A percentile compares a stretch with the other conserved stretches of the same genome.
Conservation (phyloP, 2,888 invertebrate species). For the Philopedon plagiatum region DNA sequence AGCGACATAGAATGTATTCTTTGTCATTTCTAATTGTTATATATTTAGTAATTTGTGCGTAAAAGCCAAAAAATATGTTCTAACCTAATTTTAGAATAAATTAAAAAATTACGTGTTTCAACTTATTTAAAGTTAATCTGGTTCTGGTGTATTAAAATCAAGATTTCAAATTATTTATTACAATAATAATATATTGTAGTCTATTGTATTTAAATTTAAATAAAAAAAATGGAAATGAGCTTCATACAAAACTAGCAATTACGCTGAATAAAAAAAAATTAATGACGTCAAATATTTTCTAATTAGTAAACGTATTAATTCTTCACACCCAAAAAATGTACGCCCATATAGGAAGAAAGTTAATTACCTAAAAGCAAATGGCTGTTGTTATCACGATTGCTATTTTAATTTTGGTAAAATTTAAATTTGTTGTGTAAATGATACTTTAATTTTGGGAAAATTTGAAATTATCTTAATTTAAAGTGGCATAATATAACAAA, state of each 20-base stretch:
- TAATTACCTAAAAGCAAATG: background rate
- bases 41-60: no score
- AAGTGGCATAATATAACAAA: no score
- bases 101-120: no score
- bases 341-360: background rate
- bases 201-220: background rate
- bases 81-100: no score
- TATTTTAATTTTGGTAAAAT: background rate
- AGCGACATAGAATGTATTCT: no score
- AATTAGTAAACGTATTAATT: conserved; percentile 2
- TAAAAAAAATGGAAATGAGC: background rate
- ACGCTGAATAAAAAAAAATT: background rate
- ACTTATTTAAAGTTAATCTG: background rate
- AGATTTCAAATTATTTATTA: background rate
- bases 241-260: background rate
- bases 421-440: background rate
- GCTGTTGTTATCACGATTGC: background rate
- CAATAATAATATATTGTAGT: background rate
- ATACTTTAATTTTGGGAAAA: background rate
- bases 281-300: background rate
- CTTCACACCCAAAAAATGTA: conserved; percentile 12
- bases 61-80: no score
- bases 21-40: no score
- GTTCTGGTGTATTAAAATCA: background rate
- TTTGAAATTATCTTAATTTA: background rate